These are phyloP conservation scores for Smutsia temminckii DNA, from an alignment of 2,797 vertebrate species.

Conservation along the genomic window DNA sequence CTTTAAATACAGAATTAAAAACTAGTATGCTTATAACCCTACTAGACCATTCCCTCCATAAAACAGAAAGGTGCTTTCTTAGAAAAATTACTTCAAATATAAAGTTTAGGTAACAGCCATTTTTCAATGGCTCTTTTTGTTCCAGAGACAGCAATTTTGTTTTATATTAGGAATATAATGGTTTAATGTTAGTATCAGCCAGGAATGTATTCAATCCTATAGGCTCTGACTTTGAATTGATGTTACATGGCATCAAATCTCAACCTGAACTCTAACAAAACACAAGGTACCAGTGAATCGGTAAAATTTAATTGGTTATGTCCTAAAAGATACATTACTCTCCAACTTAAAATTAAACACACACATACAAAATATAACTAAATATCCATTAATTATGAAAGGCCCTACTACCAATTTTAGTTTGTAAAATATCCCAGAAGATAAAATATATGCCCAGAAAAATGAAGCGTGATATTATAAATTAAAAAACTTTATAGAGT, in stretches of 20 bases:
- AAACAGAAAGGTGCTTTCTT: not conserved
- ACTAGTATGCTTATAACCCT: slow-evolving; percentile 12
- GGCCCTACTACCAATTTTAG: not conserved
- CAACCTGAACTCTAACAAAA: slow-evolving; percentile 36
- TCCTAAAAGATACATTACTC: not conserved
- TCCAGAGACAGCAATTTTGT: not conserved
- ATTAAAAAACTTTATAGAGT: slow-evolving; percentile 26
- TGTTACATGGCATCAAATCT: not conserved
- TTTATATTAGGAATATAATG: slow-evolving; percentile 27
- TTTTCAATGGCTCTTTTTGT: slow-evolving; percentile 32
- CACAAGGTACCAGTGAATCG: not conserved
- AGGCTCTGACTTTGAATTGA: slow-evolving; percentile 22
- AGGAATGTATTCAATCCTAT: not conserved
- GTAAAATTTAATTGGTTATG: slow-evolving; percentile 27
- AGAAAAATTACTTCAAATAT: slow-evolving; percentile 44
- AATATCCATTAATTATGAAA: not conserved
- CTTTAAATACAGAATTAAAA: slow-evolving; percentile 52
- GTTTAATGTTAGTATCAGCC: not conserved
- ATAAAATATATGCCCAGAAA: not conserved
- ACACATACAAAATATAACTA: not conserved
- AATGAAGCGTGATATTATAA: not conserved
- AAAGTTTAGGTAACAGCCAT: slow-evolving; percentile 42
- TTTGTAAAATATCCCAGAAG: slow-evolving; percentile 7
- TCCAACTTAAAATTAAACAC: slow-evolving; percentile 39
- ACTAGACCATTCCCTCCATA: not conserved